A percentile compares a stretch with the other conserved stretches of the same genome.
Evolutionary conservation across 1,140 invertebrate species (phyloP).

Genomic region (Zaprionus gabonicus): DNA sequence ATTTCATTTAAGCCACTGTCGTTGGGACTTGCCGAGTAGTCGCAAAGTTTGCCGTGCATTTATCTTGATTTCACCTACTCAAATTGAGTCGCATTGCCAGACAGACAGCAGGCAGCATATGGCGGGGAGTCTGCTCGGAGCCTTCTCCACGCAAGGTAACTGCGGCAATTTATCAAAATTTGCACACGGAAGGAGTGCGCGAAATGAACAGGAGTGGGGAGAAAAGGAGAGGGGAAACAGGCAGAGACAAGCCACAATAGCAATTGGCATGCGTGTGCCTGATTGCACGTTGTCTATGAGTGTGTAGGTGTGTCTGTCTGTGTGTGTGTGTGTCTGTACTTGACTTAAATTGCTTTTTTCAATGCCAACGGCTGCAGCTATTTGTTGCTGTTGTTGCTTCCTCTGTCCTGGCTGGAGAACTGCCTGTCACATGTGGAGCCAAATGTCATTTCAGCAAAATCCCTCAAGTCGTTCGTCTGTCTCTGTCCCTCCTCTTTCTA

Average conservation of each 20-base stretch:
- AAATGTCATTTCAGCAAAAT: slow-evolving; percentile 84
- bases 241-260: slow-evolving; percentile 29
- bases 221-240: neutral
- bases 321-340: slow-evolving; percentile 46
- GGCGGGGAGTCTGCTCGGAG: slow-evolving; percentile 5
- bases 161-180: slow-evolving; percentile 81
- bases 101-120: slow-evolving; percentile 20
- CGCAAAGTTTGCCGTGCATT: slow-evolving; percentile 39
- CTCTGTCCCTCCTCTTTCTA: neutral
- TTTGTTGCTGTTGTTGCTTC: slow-evolving; percentile 36
- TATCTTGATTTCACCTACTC: slow-evolving; percentile 73
- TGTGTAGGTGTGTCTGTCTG: slow-evolving; percentile 31
- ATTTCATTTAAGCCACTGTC: neutral
- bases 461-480: slow-evolving; percentile 80
- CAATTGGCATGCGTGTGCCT: slow-evolving; percentile 69
- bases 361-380: slow-evolving; percentile 70
- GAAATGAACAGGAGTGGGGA: neutral
- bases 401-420: slow-evolving; percentile 35
- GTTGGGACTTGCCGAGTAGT: neutral
- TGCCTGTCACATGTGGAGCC: slow-evolving; percentile 80
- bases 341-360: slow-evolving; percentile 81
- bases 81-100: slow-evolving; percentile 48
- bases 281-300: slow-evolving; percentile 49
- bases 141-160: slow-evolving; percentile 61
- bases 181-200: slow-evolving; percentile 44